These are phyloP conservation scores for Osmoderma eremita DNA, from an alignment of 2,888 invertebrate genomes.

Conservation along the genomic window DNA sequence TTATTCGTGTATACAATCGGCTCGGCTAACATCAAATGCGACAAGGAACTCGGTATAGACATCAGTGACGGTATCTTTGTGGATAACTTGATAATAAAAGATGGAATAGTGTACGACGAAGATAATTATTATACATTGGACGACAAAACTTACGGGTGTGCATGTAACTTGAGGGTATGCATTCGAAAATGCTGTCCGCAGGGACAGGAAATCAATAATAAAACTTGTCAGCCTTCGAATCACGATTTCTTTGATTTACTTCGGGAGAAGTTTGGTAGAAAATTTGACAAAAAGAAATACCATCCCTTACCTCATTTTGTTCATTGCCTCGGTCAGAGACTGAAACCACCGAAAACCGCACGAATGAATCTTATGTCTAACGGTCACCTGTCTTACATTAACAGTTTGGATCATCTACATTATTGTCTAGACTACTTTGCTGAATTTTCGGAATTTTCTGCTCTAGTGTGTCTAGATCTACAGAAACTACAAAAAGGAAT, in stretches of 20 bases:
- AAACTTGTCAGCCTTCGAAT: conserved; percentile 13
- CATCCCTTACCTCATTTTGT: background rate
- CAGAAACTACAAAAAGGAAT: conserved; percentile 14
- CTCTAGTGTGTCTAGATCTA: conserved; percentile 29
- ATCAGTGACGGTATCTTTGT: conserved; percentile 40
- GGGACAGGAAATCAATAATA: conserved; percentile 30
- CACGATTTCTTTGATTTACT: conserved; percentile 15
- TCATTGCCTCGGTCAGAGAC: conserved; percentile 2
- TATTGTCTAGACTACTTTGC: conserved; percentile 39
- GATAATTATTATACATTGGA: conserved; percentile 35
- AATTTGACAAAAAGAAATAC: conserved; percentile 4
- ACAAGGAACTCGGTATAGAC: conserved; percentile 40
- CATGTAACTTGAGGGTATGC: conserved; percentile 36
- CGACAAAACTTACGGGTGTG: conserved; percentile 36
- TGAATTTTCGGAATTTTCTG: conserved; percentile 30
- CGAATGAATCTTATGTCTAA: background rate
- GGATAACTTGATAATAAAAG: conserved; percentile 34
- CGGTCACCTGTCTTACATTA: conserved; percentile 16
- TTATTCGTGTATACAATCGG: conserved; percentile 6
- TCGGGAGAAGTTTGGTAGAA: background rate
- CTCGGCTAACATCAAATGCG: conserved; percentile 22
- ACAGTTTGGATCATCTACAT: conserved; percentile 20
- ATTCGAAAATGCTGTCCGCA: conserved; percentile 39
- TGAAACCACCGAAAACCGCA: conserved; percentile 4
- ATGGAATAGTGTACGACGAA: conserved; percentile 37